Base-by-base conservation (phyloP, 2,888 invertebrate genomes). In the Colostygia pectinataria region DNA sequence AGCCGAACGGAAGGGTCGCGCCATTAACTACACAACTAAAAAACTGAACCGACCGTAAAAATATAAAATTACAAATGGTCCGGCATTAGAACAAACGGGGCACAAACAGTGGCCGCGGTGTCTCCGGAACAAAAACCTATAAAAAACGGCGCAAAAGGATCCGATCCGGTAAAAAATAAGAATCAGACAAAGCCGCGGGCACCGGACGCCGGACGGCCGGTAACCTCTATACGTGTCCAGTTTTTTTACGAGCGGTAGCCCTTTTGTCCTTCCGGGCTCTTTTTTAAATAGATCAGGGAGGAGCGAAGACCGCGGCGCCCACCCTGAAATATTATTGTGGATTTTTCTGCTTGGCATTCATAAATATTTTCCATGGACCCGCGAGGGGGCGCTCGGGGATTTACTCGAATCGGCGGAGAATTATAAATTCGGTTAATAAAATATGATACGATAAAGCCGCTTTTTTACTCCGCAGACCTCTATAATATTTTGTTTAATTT, bases 401-500 rank as follows among this genome's bases (percentile, higher is more conserved):
- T 83, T 83, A 80, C 77, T 77, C 80, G 82, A 83, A 87, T 86
- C 86, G 83, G 79, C 82, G 85, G 74, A 79, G 87, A 87, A 90
- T 90, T 88, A 90, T 87, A 85, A 90, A 89, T 89, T 87, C 87
- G 83, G 81, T 88, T 88, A 88, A 88, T 89, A 89, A 90, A 89
- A 90, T 88, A 89, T 89, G 84, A 87, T 85, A 86, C 83, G 89
- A 89, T 88, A 89, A 87, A 84, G 81, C 86, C 80, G 83, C 79
- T 74, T 74, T 71, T 74, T 66, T 65, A 60, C 62, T 72, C 77
- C 74, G 71, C 80, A 76, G 81, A 82, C 87, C 85, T 86, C 86
- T 88, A 89, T 89, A 89, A 88, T 90, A 88, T 89, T 89, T 84
- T 89, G 88, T 89, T 88, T 88, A 90, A 89, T 89, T 90, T 88